Conservation (phyloP, 2,113 vertebrate species). For the Aix galericulata region DNA sequence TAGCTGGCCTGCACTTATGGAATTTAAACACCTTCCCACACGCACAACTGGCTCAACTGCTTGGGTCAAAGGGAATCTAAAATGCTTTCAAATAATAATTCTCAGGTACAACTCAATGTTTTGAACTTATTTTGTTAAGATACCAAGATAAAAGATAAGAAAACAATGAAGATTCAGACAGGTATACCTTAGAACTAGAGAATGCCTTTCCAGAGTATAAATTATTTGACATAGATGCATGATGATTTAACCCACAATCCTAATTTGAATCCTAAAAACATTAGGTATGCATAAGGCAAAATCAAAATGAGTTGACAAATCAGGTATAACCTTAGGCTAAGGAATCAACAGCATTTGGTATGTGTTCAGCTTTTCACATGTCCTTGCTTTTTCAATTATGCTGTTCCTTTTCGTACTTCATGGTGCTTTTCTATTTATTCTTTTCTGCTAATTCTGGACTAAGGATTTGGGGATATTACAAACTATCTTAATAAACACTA, state of each 20-base stretch:
- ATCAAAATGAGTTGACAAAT: neutral
- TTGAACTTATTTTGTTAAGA: neutral
- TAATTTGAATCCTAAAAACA: neutral
- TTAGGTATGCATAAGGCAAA: neutral
- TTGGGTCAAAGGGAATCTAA: neutral
- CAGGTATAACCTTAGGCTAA: neutral
- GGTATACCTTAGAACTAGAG: neutral
- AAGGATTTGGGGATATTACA: neutral
- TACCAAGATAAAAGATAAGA: neutral
- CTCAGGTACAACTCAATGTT: neutral
- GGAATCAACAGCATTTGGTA: neutral
- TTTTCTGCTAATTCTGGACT: neutral
- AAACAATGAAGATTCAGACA: neutral
- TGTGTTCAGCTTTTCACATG: neutral
- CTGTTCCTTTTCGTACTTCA: neutral
- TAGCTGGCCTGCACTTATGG: neutral
- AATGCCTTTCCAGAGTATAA: neutral
- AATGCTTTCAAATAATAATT: neutral
- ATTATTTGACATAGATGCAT: neutral
- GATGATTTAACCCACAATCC: neutral
- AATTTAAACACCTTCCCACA: neutral
- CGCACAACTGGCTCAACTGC: neutral
- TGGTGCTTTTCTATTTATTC: neutral
- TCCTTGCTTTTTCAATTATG: neutral
- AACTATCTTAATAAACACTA: neutral